Percentiles rank a stretch among this genome's conserved stretches.
Conservation (phyloP, 2,113 vertebrate genomes). For the Lutjanus erythropterus region DNA sequence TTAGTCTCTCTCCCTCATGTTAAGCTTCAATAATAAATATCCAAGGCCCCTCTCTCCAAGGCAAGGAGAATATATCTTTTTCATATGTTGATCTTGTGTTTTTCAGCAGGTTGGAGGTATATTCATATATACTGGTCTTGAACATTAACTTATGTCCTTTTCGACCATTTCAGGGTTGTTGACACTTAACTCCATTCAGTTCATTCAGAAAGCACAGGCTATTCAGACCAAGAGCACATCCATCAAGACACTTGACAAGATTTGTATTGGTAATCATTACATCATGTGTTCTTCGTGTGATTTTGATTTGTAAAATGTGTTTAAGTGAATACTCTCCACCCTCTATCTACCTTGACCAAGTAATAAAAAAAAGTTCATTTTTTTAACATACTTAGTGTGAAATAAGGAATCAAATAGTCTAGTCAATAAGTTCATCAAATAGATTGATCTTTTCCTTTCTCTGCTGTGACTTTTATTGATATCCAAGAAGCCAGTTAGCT, state of each 20-base stretch:
- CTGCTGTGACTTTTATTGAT: conserved; percentile 21
- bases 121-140: not conserved
- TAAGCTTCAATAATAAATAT: conserved; percentile 18
- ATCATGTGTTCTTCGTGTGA: not conserved
- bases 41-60: not conserved
- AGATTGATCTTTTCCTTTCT: conserved; percentile 17
- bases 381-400: not conserved
- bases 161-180: conserved; percentile 25
- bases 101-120: not conserved
- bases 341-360: not conserved
- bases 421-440: conserved; percentile 34
- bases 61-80: not conserved
- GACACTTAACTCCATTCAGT: conserved; percentile 29
- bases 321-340: not conserved
- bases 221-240: conserved; percentile 24
- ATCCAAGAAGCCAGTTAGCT: conserved; percentile 13
- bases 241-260: not conserved
- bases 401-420: not conserved
- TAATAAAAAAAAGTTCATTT: not conserved
- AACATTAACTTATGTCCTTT: conserved; percentile 2
- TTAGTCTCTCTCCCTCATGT: conserved; percentile 26
- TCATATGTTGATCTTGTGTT: conserved; percentile 5
- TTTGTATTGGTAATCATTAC: conserved; percentile 1
- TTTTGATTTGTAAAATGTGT: not conserved
- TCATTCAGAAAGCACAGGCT: conserved; percentile 20